Conservation (phyloP, 2,888 invertebrate species). For the Yponomeuta plumbellus region DNA sequence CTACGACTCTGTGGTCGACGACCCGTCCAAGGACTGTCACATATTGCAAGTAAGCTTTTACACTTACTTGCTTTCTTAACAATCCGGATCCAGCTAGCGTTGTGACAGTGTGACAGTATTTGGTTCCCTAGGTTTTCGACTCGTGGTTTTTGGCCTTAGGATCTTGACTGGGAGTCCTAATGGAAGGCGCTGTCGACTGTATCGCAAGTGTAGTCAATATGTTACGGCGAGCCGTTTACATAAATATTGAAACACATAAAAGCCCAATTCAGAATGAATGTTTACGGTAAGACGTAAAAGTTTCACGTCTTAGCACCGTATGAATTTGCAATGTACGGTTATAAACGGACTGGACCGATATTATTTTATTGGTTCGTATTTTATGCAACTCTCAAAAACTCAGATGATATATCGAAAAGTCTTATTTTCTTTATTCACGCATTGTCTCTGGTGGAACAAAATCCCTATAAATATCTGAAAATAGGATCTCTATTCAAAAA, state of each 20-base stretch:
- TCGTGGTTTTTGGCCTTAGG: no score
- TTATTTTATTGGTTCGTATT: not conserved
- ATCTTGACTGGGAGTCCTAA: no score
- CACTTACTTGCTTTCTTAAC: not conserved
- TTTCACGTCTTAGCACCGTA: constrained; percentile 1
- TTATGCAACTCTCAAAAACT: not conserved
- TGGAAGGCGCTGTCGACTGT: no score
- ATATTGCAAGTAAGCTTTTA: constrained; percentile 40
- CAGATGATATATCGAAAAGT: no score
- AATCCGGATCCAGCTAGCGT: no score
- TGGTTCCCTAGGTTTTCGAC: no score
- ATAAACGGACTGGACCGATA: not conserved
- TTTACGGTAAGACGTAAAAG: not conserved
- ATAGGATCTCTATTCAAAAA: no score
- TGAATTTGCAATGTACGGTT: not conserved
- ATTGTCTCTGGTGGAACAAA: no score
- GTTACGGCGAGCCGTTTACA: not conserved
- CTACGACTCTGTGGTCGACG: constrained; percentile 74
- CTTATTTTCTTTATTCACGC: no score
- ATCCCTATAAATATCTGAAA: no score
- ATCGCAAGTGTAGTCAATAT: not conserved
- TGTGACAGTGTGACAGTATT: no score
- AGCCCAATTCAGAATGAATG: not conserved
- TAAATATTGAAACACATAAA: not conserved
- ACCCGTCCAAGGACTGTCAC: constrained; percentile 40